Conservation (phyloP, 64 coral and sea anemone genomes). For the Dendrophyllia cribrosa region DNA sequence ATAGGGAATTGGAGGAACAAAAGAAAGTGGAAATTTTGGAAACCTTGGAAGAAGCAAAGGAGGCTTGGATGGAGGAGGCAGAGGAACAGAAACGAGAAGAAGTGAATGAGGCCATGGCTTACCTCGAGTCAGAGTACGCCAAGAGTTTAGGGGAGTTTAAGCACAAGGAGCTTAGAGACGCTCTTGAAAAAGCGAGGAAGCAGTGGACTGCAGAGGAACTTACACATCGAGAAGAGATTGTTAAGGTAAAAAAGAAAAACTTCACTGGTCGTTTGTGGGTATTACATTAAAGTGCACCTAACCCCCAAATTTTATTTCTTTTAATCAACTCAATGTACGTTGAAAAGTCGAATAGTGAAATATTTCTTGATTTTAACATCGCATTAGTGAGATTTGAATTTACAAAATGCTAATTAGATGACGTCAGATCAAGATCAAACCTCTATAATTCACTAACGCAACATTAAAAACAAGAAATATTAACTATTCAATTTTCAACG, state of each 20-base stretch:
- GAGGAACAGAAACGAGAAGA: constrained; percentile 75
- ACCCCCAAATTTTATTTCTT: background rate
- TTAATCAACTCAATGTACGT: no score
- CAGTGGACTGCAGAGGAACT: constrained; percentile 83
- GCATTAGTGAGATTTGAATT: no score
- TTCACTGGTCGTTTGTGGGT: background rate
- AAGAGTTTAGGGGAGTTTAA: constrained; percentile 95
- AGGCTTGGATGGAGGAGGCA: constrained; percentile 58
- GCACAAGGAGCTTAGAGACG: constrained; percentile 78
- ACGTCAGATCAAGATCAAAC: no score
- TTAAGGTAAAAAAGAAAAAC: constrained; percentile 31
- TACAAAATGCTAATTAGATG: no score
- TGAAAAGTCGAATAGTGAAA: no score
- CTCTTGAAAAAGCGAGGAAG: constrained; percentile 69
- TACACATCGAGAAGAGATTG: constrained; percentile 65
- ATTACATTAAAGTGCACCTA: background rate
- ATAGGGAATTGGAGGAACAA: constrained; percentile 81
- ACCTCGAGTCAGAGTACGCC: constrained; percentile 84
- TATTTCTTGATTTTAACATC: no score
- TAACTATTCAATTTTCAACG: no score
- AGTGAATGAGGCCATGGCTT: constrained; percentile 81
- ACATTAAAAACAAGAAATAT: no score
- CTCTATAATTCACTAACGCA: no score
- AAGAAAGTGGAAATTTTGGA: constrained; percentile 75
- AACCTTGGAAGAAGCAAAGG: constrained; percentile 75